Percentiles rank a stretch among this genome's conserved stretches.
Evolutionary conservation across 92 coral and sea anemone genomes (phyloP).

Genomic region (Zoanthus solanderi): DNA sequence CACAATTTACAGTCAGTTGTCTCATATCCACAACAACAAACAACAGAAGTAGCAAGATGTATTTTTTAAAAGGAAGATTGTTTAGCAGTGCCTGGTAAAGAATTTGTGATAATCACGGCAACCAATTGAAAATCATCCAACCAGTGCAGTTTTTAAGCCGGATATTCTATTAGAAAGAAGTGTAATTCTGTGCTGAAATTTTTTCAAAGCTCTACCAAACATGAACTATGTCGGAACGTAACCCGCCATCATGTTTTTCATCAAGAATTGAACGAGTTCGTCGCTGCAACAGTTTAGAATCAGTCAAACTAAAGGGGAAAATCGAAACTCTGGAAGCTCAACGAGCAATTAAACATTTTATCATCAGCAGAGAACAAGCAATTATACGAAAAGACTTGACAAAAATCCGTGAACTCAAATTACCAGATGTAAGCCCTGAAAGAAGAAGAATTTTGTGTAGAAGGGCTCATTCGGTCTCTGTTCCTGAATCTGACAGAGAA

Average conservation of each 20-base stretch:
- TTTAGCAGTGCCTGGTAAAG: no score
- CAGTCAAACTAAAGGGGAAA: constrained; percentile 67
- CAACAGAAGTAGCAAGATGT: no score
- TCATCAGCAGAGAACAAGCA: constrained; percentile 62
- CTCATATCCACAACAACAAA: no score
- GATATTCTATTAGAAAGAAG: no score
- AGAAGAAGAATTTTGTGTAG: constrained; percentile 48
- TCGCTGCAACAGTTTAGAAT: constrained; percentile 72
- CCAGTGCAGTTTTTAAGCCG: no score
- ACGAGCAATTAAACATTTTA: constrained; percentile 58
- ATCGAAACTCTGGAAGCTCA: constrained; percentile 64
- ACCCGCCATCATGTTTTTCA: constrained; percentile 81
- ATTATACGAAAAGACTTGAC: constrained; percentile 55
- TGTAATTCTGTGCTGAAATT: no score
- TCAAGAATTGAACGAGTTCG: constrained; percentile 77
- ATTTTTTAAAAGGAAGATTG: no score
- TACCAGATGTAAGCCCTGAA: constrained; percentile 54
- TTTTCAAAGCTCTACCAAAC: no score
- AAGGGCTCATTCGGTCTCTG: background rate
- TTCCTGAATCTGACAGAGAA: constrained; percentile 4
- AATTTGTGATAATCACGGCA: no score
- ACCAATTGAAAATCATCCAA: no score
- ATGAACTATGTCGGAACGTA: constrained; percentile 18
- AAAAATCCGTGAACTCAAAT: constrained; percentile 59
- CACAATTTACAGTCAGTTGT: no score